phyloP scores from a whole-genome alignment of 2,888 invertebrate genomes.

The Ceraclea dissimilis region DNA sequence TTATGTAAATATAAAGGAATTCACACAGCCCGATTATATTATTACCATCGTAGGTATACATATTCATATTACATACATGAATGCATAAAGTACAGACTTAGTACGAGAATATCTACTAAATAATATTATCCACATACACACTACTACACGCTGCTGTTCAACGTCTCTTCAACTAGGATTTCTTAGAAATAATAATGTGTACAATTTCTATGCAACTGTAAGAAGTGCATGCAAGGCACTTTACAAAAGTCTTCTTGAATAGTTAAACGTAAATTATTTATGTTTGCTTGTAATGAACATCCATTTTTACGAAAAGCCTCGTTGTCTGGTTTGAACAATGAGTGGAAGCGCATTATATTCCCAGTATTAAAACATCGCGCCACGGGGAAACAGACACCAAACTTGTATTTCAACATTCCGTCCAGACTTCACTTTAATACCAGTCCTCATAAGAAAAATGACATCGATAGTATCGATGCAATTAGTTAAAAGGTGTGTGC shows the following conservation, averaged over 20 bases:
- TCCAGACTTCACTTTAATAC: conserved; percentile 22
- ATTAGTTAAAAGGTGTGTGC: conserved; percentile 8
- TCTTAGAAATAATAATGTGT: not conserved
- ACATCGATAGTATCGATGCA: conserved; percentile 10
- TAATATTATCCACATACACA: not conserved
- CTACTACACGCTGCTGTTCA: not conserved
- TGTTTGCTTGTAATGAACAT: not conserved
- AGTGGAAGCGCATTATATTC: not conserved
- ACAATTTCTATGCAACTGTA: not conserved
- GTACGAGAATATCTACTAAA: not conserved
- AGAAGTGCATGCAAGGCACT: not conserved
- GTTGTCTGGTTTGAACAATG: conserved; percentile 4
- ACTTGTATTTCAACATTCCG: conserved; percentile 27
- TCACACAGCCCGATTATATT: too few species aligned
- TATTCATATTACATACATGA: too few species aligned
- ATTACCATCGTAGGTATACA: too few species aligned
- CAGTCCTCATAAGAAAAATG: conserved; percentile 12
- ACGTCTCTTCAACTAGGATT: not conserved
- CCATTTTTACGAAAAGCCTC: not conserved
- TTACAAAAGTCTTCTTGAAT: not conserved
- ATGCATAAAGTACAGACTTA: not conserved
- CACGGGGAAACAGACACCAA: conserved; percentile 20
- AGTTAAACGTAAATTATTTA: not conserved
- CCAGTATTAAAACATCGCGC: conserved; percentile 8
- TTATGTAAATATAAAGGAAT: not conserved